Evolutionary conservation across 2,888 invertebrate genomes (phyloP).

Genomic region (Odontomyia ornata): DNA sequence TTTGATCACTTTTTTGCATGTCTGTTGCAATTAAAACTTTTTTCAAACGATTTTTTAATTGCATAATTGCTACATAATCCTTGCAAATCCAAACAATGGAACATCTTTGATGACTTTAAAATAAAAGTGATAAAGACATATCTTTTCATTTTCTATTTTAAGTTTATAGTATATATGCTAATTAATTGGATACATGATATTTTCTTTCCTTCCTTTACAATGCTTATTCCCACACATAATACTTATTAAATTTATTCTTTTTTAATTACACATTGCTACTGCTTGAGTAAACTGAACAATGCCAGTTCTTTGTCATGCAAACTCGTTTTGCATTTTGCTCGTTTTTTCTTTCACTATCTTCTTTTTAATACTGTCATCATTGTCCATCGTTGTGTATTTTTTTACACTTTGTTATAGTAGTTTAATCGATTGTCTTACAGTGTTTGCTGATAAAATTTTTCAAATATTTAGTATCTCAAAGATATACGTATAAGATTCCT

Average conservation of each 20-base stretch:
- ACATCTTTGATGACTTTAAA: background rate
- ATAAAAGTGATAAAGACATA: background rate
- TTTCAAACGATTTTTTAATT: no score
- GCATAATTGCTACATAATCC: no score
- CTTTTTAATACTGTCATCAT: background rate
- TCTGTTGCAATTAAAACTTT: no score
- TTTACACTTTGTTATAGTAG: background rate
- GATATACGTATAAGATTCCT: no score
- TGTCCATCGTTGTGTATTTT: background rate
- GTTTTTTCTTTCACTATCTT: background rate
- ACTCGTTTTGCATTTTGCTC: slow-evolving; percentile 5
- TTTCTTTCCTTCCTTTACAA: no score
- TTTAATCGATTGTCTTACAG: background rate
- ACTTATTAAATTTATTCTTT: background rate
- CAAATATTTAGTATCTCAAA: no score
- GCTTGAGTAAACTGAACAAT: background rate
- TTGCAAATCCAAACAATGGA: no score
- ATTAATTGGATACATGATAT: background rate
- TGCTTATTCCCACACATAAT: no score
- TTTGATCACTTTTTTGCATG: no score
- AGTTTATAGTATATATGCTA: background rate
- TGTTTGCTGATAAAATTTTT: background rate
- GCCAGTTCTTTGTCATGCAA: slow-evolving; percentile 26
- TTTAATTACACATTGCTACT: slow-evolving; percentile 18
- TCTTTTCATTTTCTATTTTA: background rate